A percentile compares a stretch with the other conserved stretches of the same genome.
phyloP scores from a whole-genome alignment of 92 coral and sea anemone genomes.

The Galaxea fascicularis region DNA sequence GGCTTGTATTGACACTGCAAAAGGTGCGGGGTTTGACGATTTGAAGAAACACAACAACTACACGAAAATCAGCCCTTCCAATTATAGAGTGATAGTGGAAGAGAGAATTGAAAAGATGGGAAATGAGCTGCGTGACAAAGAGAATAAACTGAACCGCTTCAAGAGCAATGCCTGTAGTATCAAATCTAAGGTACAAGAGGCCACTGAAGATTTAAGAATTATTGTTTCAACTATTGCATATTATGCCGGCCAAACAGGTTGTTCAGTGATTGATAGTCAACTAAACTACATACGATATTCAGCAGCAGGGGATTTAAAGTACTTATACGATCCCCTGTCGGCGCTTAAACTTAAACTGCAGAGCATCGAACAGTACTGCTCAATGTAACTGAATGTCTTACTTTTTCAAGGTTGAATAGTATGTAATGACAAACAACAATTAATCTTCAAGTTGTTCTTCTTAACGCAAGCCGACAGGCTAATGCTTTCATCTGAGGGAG shows the following conservation, averaged over 20 bases:
- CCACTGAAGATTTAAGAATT: neutral
- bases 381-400: too few species aligned
- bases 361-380: too few species aligned
- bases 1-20: slow-evolving; percentile 11
- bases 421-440: too few species aligned
- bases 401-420: too few species aligned
- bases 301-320: neutral
- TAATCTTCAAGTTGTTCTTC: too few species aligned
- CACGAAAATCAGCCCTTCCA: neutral
- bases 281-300: neutral
- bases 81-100: slow-evolving; percentile 6
- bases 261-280: neutral
- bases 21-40: neutral
- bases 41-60: neutral
- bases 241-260: neutral
- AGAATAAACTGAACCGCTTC: neutral
- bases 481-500: too few species aligned
- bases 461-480: too few species aligned
- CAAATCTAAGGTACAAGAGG: neutral
- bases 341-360: too few species aligned
- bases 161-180: neutral
- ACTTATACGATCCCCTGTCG: too few species aligned
- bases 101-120: neutral
- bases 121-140: neutral
- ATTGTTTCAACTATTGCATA: neutral